Evolutionary conservation across 1,140 invertebrate species (phyloP), one percentile per base, ranked within the genome.

Genomic region (Melipona quadrifasciata): DNA sequence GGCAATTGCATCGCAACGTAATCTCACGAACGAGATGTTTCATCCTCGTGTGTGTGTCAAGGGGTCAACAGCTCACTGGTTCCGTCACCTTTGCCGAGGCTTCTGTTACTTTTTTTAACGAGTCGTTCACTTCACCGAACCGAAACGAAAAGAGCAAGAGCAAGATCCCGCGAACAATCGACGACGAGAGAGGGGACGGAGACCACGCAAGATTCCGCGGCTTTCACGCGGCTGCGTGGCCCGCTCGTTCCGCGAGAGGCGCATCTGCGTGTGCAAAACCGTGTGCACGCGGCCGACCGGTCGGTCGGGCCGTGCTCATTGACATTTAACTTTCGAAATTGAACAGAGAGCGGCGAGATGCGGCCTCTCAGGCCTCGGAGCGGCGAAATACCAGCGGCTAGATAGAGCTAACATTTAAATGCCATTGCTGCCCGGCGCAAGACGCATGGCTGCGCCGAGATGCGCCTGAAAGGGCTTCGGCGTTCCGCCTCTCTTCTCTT

Each of bases 281-380:
- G 72, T 68, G 72, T 81, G 73, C 53, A 61, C 31, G 11, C 73
- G 67, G 57, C 47, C 79, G 78, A 75, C 82, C 55, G 47, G 24
- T 78, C 74, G 39, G 6, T 47, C 39, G 39, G 39, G 39, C 39
- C 39, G 39, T 88, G 86, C 86, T 90, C 86, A 88, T 91, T 92
- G 92, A 91, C 92, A 92, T 92, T 92, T 92, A 92, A 92, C 92
- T 92, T 92, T 92, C 92, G 91, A 92, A 92, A 92, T 92, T 92
- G 87, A 86, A 88, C 87, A 86, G 84, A 84, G 86, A 87, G 19
- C 77, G 84, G 85, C 73, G 72, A 64, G 77, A 88, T 76, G 87
- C 77, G 71, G 89, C 85, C 83, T 82, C 73, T 82, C 73, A 70
- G 82, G 84, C 74, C 55, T 1, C 31, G 31, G 31, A 47, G 73